Conservation (phyloP, 2,113 vertebrate genomes). For the Ceyx margarethae region DNA sequence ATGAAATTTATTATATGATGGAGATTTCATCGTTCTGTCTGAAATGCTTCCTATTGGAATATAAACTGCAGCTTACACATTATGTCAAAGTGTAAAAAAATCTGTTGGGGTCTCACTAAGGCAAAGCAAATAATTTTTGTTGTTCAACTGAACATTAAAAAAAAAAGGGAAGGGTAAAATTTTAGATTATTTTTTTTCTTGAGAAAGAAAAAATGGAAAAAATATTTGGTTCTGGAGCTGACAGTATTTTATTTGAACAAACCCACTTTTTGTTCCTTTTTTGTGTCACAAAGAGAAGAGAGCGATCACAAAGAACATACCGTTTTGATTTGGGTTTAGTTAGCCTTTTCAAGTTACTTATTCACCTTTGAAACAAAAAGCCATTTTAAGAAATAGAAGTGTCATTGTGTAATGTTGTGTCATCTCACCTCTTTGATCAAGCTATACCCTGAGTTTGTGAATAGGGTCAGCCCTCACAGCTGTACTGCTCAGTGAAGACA, state of each 20-base stretch:
- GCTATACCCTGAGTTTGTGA: neutral
- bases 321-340: neutral
- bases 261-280: neutral
- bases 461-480: neutral
- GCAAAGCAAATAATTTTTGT: neutral
- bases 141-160: neutral
- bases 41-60: neutral
- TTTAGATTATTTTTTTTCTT: neutral
- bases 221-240: neutral
- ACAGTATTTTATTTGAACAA: neutral
- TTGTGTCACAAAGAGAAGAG: neutral
- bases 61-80: neutral
- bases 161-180: fast-evolving
- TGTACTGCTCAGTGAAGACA: neutral
- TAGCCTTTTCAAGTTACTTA: neutral
- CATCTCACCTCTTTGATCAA: neutral
- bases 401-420: neutral
- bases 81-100: neutral
- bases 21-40: neutral
- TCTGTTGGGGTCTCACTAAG: neutral
- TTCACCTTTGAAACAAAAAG: neutral
- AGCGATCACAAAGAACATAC: neutral
- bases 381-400: neutral
- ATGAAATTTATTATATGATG: neutral
- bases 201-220: neutral